A percentile compares a stretch with the other conserved stretches of the same genome.
Evolutionary conservation across 2,797 vertebrate genomes (phyloP).

Genomic region (Selene dorsalis): DNA sequence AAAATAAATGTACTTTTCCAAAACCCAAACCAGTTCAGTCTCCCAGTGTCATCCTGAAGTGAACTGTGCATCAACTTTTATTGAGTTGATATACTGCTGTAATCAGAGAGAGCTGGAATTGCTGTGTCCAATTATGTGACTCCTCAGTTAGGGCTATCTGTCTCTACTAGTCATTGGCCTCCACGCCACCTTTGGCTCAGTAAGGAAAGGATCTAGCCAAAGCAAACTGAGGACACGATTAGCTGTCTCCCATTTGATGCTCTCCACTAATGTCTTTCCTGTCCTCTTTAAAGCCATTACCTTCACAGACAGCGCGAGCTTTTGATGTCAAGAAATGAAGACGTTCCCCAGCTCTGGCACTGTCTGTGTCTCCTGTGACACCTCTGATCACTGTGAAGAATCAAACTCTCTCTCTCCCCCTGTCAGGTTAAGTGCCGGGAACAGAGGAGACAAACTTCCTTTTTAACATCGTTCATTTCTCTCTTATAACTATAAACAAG

Average conservation of each 20-base stretch:
- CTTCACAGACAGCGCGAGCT: constrained; percentile 51
- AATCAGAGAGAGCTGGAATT: constrained; percentile 39
- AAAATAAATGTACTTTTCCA: not conserved
- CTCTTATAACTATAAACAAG: constrained; percentile 7
- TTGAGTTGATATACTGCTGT: constrained; percentile 10
- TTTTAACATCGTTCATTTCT: constrained; percentile 32
- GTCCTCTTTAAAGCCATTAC: constrained; percentile 50
- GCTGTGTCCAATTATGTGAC: constrained; percentile 14
- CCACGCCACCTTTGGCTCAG: constrained; percentile 59
- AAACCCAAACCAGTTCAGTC: not conserved
- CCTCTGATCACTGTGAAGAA: constrained; percentile 45
- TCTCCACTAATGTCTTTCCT: constrained; percentile 59
- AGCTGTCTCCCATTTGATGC: constrained; percentile 63
- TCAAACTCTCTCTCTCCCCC: constrained; percentile 3
- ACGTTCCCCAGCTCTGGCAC: constrained; percentile 47
- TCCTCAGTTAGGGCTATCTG: constrained; percentile 31
- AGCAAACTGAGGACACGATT: constrained; percentile 65
- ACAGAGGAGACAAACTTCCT: constrained; percentile 32
- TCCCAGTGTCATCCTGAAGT: constrained; percentile 23
- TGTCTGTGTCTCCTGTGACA: constrained; percentile 12
- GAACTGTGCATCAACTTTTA: constrained; percentile 34
- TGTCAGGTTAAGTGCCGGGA: constrained; percentile 54
- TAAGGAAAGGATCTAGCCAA: constrained; percentile 46
- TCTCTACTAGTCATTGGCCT: constrained; percentile 52
- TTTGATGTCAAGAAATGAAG: constrained; percentile 61